Evolutionary conservation across 1,140 invertebrate genomes (phyloP), one percentile per base, ranked within the genome.

Genomic region (Hycleus phaleratus): DNA sequence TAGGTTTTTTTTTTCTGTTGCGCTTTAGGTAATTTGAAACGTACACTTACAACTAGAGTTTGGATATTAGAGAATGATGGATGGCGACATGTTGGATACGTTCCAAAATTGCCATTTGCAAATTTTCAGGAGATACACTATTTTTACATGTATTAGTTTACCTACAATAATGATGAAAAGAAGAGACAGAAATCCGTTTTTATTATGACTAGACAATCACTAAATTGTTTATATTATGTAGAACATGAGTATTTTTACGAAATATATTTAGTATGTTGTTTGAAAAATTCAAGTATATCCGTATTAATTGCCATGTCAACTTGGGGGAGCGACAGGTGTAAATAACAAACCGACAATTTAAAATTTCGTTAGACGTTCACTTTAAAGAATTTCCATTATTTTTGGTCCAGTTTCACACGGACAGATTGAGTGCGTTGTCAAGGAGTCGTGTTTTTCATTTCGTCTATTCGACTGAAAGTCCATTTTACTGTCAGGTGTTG

Each of bases 41-140:
- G 56, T 58, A 58, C 56, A 57, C 55, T 57, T 56, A 56, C 39
- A 42, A 44, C 47, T 44, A 24, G 18, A 38, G 46, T 42, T 12
- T 26, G 38, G 56, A 58, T 58, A 58, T 58, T 58, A 58, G 49
- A 58, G 56, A 50, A 58, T 58, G 56, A 58, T 58, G 56, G 46
- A 58, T 53, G 51, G 56, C 44, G 49, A 47, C 56, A 38, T 26
- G 32, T 50, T 58, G 56, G 56, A 47, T 10, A 10, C 42, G 24
- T 26, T 42, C 51, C 51, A 53, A 42, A 53, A 53, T 46, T 53
- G 51, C 51, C 45, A 53, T 53, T 53, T 53, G 51, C 51, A 53
- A 53, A 53, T 53, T 53, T 53, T 45, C 51, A 46, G 39, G 7
- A 43, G 42, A 46, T 32, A 40, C 39, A 53, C 51, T 53, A 53